Base-by-base conservation (phyloP, 2,888 invertebrate species). In the Pemphredon lugubris region DNA sequence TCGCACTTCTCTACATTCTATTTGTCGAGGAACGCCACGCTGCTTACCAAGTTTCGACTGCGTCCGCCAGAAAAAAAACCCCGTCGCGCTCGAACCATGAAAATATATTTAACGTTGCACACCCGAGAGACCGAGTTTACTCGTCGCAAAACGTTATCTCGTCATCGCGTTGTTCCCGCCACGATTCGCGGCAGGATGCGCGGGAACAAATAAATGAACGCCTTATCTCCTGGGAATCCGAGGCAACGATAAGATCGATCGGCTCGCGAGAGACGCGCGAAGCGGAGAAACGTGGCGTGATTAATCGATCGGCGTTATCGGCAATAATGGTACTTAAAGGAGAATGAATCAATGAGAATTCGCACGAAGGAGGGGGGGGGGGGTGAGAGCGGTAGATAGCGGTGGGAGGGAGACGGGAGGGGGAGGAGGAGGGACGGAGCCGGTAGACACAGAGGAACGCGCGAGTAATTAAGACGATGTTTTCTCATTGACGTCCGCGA, bases 381-480 rank as follows among this genome's bases (percentile, higher is more conserved):
- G 13, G 14, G 0, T 18, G 34, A 60, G 50, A 54, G 53, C 42
- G 55, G n/a, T 16, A 57, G 16, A 13, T 14, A 53, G 13, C 9
- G 16, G 0, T 16, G 37, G 58, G 51, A 55, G 54, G 44, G 57
- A n/a, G 21, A 57, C 26, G 18, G 44, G n/a, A 16, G 47, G 50
- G 39, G 14, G 13, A 18, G 60, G 55, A 57, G 63, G 61, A 68
- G 53, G n/a, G 34, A 34, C 9, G 4, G 34, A 34, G 34, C 1
- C 9, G 34, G 34, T 34, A n/a, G 34, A 34, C 34, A n/a, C 1
- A 30, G 9, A 4, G 13, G 37, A 18, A 26, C 11, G 13, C 48
- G 65, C 30, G 45, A 60, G 64, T 73, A 79, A 79, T 79, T 79
- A 79, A 76, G 63, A 64, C 66, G 50, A 59, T 57, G 63, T 69